Base-by-base conservation (phyloP, 2,888 invertebrate species). In the Junonia oenone region DNA sequence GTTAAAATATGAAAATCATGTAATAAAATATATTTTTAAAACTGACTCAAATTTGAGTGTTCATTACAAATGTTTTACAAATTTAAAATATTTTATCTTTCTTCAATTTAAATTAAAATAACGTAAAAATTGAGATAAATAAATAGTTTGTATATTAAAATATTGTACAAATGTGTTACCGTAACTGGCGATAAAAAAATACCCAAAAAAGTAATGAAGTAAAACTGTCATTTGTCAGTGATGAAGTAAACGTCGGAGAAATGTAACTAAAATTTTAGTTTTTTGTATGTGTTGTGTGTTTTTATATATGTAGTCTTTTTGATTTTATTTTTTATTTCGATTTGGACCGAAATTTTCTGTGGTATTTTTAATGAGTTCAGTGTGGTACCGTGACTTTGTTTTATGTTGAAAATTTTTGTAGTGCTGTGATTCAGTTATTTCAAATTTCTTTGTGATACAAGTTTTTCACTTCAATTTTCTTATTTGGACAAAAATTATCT, bases 281-380 rank as follows among this genome's bases (percentile, higher is more conserved):
- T 76, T 69, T 83, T 88, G 86, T 88, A 87, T 90, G 88, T 89
- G 86, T 81, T 89, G 86, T 89, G 87, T 90, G 86, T 86, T 82
- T 79, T 77, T 79, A 75, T 37, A 83, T 84, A 88, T 89, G 88
- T 88, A 88, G 85, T 86, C 78, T 83, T 84, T 78, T 75, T 78
- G 68, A 75, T 75, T 79, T 78, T 72, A 72, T 70, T 54, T 62
- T 62, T 75, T 75, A 72, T 75, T 78, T 78, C 76, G 71, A 78
- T 73, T 76, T 80, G 75, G 79, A 81, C 71, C 86, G 81, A 88
- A 90, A 90, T 88, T 88, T 76, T 78, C 72, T 69, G 89, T 90
- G 81, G 50, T 22, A 51, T 37, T 13, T 55, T 45, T 22, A 33
- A 51, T 35, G 22, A 22, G 2, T 3, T 46, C 52, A 59, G 66